Conservation (phyloP, 2,113 vertebrate species). For the Trinectes maculatus region DNA sequence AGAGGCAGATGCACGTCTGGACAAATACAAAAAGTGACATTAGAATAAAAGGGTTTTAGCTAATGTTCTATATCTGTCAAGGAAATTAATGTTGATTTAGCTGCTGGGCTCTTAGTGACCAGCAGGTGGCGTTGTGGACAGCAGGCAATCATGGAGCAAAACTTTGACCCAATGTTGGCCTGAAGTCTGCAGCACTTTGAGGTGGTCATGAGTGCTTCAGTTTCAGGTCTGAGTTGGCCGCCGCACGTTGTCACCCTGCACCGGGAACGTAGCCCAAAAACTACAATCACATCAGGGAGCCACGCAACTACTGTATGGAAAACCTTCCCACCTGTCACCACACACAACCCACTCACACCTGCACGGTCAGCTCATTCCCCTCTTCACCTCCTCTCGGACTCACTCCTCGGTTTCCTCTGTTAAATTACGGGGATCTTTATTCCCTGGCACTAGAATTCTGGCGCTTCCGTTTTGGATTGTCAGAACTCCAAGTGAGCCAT, state of each 20-base stretch:
- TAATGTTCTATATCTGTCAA: constrained; percentile 35
- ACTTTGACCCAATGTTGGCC: constrained; percentile 50
- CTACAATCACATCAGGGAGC: constrained; percentile 32
- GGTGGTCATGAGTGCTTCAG: constrained; percentile 36
- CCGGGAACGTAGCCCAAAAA: constrained; percentile 13
- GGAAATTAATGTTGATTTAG: constrained; percentile 2
- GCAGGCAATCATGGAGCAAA: neutral
- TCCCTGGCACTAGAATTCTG: constrained; percentile 47
- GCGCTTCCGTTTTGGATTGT: constrained; percentile 63
- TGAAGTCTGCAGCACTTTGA: constrained; percentile 17
- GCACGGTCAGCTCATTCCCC: constrained; percentile 27
- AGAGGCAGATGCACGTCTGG: constrained; percentile 29
- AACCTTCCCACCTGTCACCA: constrained; percentile 43
- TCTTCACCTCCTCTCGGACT: constrained; percentile 24
- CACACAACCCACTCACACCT: constrained; percentile 34
- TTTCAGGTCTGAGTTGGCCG: constrained; percentile 14
- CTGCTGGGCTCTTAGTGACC: constrained; percentile 38
- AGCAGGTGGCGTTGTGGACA: constrained; percentile 74
- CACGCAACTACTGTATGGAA: constrained; percentile 36
- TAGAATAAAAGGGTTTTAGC: constrained; percentile 41
- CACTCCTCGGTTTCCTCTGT: constrained; percentile 56
- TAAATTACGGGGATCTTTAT: constrained; percentile 61
- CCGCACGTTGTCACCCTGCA: constrained; percentile 32
- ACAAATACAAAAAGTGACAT: constrained; percentile 38
- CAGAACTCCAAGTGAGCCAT: constrained; percentile 45